Base-by-base conservation (phyloP, 2,113 vertebrate species). In the Propithecus coquereli region DNA sequence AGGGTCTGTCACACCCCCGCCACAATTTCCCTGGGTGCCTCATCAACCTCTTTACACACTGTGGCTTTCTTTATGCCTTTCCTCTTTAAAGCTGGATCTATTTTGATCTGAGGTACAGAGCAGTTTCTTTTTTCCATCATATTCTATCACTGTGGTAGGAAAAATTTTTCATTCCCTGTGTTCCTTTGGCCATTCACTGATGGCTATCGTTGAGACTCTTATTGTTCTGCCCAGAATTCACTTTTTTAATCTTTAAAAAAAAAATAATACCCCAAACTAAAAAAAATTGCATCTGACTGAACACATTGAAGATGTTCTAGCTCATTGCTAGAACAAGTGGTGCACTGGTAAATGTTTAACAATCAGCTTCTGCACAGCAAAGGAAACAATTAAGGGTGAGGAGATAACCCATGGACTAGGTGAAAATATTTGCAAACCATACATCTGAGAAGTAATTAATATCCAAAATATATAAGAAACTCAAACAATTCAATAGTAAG, bases 191-290 rank as follows among this genome's bases (percentile, higher is more conserved):
- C 16, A 43, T 88, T 95, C 68, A 73, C 12, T 82, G 47, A 40
- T 71, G n/a, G 25, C 90, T 88, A 80, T 91, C 10, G 8, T 93
- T 27, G 27, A 91, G 76, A 82, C 0, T 40, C 22, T 73, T 80
- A 20, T 32, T 91, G 79, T 95, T 65, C 59, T 94, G 77, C 61
- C 6, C 32, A 86, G 70, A 96, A 91, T 79, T 85, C 17, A 93
- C 40, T 16, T 47, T 77, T 61, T 70, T 50, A 63, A 63, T 63
- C 61, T 11, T 94, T 43, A 43, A 43, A 43, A 43, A 43, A 43
- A 43, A 43, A 43, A 43, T 4, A 43, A 43, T 43, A 43, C 40
- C 40, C 40, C 5, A 5, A 43, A 43, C 3, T 43, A 43, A 43
- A 43, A 34, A 80, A 54, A 74, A 30, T 34, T 63, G 3, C 37